Percentiles rank a stretch among this genome's conserved stretches.
Evolutionary conservation across 2,797 vertebrate genomes (phyloP).

Genomic region (Spondyliosoma cantharus): DNA sequence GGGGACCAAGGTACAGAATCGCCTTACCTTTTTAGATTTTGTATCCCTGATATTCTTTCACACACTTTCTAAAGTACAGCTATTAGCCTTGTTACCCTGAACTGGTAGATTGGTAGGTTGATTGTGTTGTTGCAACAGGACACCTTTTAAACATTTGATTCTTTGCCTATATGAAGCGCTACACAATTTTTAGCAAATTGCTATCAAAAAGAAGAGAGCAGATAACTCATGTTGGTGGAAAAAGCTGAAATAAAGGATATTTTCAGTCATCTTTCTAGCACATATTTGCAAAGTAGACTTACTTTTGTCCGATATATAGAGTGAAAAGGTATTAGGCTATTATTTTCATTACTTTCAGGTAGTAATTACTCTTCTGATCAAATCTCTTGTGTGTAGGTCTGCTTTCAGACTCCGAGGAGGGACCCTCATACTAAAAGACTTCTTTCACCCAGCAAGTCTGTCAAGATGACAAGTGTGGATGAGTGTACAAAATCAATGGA

Average conservation of each 20-base stretch:
- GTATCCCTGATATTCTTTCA: neutral
- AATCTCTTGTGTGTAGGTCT: conserved; percentile 85
- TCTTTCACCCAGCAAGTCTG: conserved; percentile 84
- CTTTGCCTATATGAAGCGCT: neutral
- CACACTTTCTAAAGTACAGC: neutral
- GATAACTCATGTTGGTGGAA: neutral
- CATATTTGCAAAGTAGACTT: neutral
- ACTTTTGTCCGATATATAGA: neutral
- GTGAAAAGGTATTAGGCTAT: neutral
- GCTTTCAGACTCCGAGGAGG: conserved; percentile 94
- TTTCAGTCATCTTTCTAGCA: conserved; percentile 1
- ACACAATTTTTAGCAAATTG: neutral
- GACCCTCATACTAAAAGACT: conserved; percentile 91
- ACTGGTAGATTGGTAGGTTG: neutral
- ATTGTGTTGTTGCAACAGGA: neutral
- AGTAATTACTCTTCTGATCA: conserved; percentile 4
- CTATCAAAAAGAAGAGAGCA: neutral
- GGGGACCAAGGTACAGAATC: conserved; percentile 85
- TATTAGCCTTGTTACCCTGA: neutral
- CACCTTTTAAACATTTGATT: neutral
- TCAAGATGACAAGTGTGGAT: conserved; percentile 75
- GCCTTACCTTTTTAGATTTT: neutral
- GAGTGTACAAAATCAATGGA: conserved; percentile 69
- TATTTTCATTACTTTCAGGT: neutral
- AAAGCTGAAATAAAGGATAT: neutral